Evolutionary conservation across 2,797 vertebrate species (phyloP).

Genomic region (Anas georgica): DNA sequence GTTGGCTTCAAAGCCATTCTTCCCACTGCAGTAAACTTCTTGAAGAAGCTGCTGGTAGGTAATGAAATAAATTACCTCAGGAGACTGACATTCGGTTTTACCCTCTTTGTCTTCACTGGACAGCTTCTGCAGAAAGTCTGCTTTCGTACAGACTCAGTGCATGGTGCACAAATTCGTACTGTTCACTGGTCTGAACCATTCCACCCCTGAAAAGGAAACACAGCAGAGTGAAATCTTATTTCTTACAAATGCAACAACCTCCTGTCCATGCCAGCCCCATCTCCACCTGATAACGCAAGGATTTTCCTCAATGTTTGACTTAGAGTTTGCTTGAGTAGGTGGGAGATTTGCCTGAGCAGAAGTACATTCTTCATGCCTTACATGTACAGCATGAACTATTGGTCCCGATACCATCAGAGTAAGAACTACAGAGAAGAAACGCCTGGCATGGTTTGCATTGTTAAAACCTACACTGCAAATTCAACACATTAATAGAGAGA

Average conservation of each 20-base stretch:
- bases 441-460: not conserved
- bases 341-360: not conserved
- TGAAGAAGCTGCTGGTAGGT: constrained; percentile 75
- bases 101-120: constrained; percentile 79
- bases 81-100: constrained; percentile 38
- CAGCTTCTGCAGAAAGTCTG: constrained; percentile 84
- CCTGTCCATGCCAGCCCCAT: not conserved
- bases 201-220: constrained; percentile 85
- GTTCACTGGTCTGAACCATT: constrained; percentile 97
- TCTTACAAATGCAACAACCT: not conserved
- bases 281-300: not conserved
- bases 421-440: not conserved
- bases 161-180: constrained; percentile 98
- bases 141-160: constrained; percentile 90
- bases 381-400: not conserved
- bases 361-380: not conserved
- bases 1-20: constrained; percentile 51
- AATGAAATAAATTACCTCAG: constrained; percentile 69
- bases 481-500: not conserved
- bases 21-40: constrained; percentile 65
- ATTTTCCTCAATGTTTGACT: not conserved
- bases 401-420: not conserved
- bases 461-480: not conserved
- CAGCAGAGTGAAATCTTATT: not conserved
- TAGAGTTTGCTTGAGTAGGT: not conserved